Evolutionary conservation across 2,797 vertebrate species (phyloP), one percentile per base, ranked within the genome.

Genomic region (Pagetopsis macropterus): DNA sequence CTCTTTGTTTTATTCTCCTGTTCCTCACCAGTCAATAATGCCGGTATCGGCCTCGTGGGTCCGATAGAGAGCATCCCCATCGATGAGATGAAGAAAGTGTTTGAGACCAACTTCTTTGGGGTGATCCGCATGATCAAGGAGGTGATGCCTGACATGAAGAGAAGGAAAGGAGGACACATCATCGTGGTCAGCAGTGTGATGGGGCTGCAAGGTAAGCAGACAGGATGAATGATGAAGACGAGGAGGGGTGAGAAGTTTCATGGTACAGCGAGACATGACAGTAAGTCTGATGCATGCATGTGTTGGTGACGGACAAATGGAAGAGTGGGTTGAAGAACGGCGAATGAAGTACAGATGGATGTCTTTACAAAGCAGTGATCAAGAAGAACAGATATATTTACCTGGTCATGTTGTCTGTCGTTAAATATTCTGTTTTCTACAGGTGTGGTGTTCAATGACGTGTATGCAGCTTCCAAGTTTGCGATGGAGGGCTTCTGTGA

Each of bases 401-500:
- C n/a, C 6, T 54, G 15, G 41, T 17, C 0, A 1, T 40, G 41
- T 6, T 9, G 19, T 40, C n/a, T 37, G 21, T 13, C 50, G 15
- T 40, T 3, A 15, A 23, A 57, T 14, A 5, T 14, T 14, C 33
- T 51, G n/a, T 84, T 76, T 66, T 65, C 23, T 79, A 3, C 60
- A 96, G 96, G 94, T 51, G 93, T 96, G 33, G 88, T 95, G 49
- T 96, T 96, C 79, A 96, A 94, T 0, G 95, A 96, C 4, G 85
- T 96, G 65, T 95, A 95, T 0, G 81, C 94, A 0, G 95, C 95
- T 3, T 96, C 96, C 69, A 96, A 96, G 87, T 96, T 96, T 7
- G 95, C 93, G 0, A 94, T 95, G 72, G 94, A 97, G 78, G 96
- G 96, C 1, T 96, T 97, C 91, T 96, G 96, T 0, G 95, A 96